These are phyloP conservation scores for Itoplectis maculator DNA, from an alignment of 2,888 invertebrate species.

Conservation along the genomic window DNA sequence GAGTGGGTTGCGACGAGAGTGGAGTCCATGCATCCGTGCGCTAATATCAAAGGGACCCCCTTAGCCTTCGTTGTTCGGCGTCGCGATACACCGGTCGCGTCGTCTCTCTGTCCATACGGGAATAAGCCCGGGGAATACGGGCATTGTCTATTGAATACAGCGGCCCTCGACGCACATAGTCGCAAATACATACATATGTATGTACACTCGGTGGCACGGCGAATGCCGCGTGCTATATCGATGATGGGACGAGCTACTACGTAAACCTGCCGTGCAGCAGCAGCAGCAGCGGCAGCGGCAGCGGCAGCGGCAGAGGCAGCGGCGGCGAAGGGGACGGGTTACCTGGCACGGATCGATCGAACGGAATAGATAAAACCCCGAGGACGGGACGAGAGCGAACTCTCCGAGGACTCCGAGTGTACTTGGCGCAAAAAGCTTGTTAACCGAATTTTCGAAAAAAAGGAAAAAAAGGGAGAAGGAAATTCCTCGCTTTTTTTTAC, in stretches of 20 bases:
- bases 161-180: slow-evolving; percentile 12
- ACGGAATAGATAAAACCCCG: slow-evolving; percentile 67
- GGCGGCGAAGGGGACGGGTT: slow-evolving; percentile 56
- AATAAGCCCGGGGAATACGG: slow-evolving; percentile 57
- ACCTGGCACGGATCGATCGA: slow-evolving; percentile 69
- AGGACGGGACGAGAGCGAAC: slow-evolving; percentile 50
- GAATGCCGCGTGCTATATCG: slow-evolving; percentile 44
- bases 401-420: slow-evolving; percentile 32
- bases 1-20: slow-evolving; percentile 23
- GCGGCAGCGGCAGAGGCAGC: slow-evolving; percentile 60
- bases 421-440: slow-evolving; percentile 31
- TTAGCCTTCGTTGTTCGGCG: slow-evolving; percentile 39
- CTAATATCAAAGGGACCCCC: slow-evolving; percentile 61
- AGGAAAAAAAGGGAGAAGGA: background rate
- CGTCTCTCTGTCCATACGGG: slow-evolving; percentile 40
- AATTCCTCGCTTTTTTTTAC: too few relatives aligned
- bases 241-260: slow-evolving; percentile 37
- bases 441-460: slow-evolving; percentile 5
- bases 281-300: slow-evolving; percentile 28
- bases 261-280: slow-evolving; percentile 23
- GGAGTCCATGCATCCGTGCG: slow-evolving; percentile 41
- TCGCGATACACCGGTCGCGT: slow-evolving; percentile 45
- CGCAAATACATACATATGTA: slow-evolving; percentile 19
- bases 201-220: slow-evolving; percentile 4
- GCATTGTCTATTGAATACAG: slow-evolving; percentile 58